A percentile compares a stretch with the other conserved stretches of the same genome.
phyloP scores from a whole-genome alignment of 1,140 invertebrate species.

The Drosophila aff. region DNA sequence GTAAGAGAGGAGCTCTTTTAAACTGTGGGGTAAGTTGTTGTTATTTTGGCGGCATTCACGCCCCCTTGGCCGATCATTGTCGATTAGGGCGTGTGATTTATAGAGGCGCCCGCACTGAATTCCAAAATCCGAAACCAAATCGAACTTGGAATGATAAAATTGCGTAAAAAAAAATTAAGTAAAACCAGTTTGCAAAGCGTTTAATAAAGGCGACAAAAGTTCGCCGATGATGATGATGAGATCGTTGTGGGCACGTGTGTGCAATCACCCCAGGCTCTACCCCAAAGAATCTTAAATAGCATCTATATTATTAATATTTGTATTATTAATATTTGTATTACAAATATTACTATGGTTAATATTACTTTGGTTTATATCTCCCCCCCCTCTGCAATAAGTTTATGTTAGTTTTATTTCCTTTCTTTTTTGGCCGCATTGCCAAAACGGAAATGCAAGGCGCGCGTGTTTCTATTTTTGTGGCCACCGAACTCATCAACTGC shows the following conservation, averaged over 20 bases:
- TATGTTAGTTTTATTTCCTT: conserved; percentile 2
- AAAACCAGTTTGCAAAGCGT: conserved; percentile 29
- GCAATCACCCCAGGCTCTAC: conserved; percentile 13
- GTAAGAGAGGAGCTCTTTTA: conserved; percentile 5
- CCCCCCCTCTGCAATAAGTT: not conserved
- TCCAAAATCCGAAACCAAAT: conserved; percentile 29
- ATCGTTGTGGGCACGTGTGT: conserved; percentile 39
- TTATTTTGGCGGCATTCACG: conserved; percentile 14
- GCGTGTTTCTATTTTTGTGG: conserved; percentile 72
- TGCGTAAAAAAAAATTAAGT: not conserved
- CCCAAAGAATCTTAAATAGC: too few species aligned
- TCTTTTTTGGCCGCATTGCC: conserved; percentile 31
- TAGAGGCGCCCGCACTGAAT: conserved; percentile 43
- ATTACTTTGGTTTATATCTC: not conserved
- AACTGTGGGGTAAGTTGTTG: conserved; percentile 49
- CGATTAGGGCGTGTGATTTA: conserved; percentile 67
- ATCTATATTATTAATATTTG: not conserved
- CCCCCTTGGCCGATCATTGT: not conserved
- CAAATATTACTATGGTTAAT: too few species aligned
- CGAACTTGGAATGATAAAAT: conserved; percentile 24
- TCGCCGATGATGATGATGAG: conserved; percentile 6
- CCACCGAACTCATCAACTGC: conserved; percentile 50
- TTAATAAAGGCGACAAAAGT: conserved; percentile 24
- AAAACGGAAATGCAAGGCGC: conserved; percentile 77
- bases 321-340: not conserved